These are phyloP conservation scores for Psittacus erithacus DNA, from an alignment of 2,113 vertebrate genomes.

Conservation along the genomic window DNA sequence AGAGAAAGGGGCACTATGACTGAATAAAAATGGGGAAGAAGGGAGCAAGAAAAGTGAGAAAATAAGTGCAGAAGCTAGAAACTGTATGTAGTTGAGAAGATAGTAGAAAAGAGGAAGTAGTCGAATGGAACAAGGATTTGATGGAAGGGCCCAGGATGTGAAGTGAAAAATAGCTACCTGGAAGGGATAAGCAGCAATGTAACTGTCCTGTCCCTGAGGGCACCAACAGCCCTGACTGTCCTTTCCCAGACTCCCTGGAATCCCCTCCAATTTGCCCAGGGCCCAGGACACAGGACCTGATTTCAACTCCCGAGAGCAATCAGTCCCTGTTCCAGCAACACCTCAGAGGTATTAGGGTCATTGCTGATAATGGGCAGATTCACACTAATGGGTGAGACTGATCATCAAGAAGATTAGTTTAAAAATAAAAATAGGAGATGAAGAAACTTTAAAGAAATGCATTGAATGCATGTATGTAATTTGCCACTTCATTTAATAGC, in stretches of 20 bases:
- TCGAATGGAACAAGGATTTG: neutral
- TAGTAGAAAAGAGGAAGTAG: neutral
- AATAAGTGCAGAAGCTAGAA: neutral
- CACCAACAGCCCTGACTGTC: neutral
- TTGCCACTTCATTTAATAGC: neutral
- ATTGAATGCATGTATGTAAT: neutral
- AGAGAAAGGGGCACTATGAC: neutral
- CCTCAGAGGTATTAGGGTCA: fast-evolving
- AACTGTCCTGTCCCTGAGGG: neutral
- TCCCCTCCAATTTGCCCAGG: neutral
- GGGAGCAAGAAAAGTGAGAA: neutral
- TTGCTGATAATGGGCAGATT: neutral
- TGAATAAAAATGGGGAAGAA: neutral
- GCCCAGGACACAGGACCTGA: neutral
- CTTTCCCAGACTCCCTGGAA: fast-evolving
- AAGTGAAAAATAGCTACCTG: neutral
- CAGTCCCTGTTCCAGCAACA: neutral
- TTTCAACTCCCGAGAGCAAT: neutral
- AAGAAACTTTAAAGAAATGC: neutral
- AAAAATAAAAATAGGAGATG: neutral
- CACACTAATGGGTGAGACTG: neutral
- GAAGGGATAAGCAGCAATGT: neutral
- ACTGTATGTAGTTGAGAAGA: neutral
- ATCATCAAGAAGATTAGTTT: neutral
- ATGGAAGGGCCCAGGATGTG: neutral